Percentiles rank a stretch among this genome's conserved stretches.
Conservation (phyloP, 2,113 vertebrate species). For the Psilopsiagon aurifrons region DNA sequence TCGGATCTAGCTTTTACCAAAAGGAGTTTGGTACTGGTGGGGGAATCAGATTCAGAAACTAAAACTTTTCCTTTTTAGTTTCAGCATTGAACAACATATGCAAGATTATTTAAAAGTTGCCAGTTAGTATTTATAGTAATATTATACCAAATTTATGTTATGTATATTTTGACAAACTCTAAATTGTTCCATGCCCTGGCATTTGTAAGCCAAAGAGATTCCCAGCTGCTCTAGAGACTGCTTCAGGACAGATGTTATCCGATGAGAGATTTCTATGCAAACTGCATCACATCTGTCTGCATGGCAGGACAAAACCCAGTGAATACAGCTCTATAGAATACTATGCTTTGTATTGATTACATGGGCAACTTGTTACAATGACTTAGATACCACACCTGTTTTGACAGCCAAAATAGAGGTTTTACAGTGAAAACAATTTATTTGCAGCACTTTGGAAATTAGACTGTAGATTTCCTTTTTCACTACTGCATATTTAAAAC, state of each 20-base stretch:
- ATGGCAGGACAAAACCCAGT: neutral
- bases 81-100: neutral
- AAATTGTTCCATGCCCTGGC: neutral
- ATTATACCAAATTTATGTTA: neutral
- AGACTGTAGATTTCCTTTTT: neutral
- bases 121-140: neutral
- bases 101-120: neutral
- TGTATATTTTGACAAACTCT: neutral
- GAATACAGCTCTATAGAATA: neutral
- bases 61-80: neutral
- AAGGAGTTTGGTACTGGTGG: neutral
- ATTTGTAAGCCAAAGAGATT: neutral
- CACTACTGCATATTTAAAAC: neutral
- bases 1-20: neutral
- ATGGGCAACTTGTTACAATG: neutral
- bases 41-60: neutral
- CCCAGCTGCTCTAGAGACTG: neutral
- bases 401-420: neutral
- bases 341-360: neutral
- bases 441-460: neutral
- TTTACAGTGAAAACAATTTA: neutral
- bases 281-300: neutral
- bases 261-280: neutral
- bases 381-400: neutral
- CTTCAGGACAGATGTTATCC: neutral